Base-by-base conservation (phyloP, 2,888 invertebrate species). In the Criorhina ranunculi region DNA sequence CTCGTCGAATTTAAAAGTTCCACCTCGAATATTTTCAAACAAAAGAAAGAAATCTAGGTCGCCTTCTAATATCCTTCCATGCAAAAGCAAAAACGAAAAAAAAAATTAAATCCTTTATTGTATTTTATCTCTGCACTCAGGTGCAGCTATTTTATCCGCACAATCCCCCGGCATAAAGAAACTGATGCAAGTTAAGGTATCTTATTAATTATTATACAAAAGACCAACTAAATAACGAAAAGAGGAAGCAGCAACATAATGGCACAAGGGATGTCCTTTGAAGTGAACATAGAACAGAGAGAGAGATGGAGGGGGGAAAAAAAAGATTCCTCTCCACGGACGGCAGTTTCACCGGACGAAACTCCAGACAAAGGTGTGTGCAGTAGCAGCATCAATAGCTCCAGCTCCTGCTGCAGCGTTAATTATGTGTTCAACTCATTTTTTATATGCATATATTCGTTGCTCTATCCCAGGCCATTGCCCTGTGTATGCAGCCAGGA, bases 191-290 rank as follows among this genome's bases (percentile, higher is more conserved):
- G 73, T 64, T 64, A 75, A 79, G 73, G 79, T 73, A 73, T 79
- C 78, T 83, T 79, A 73, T 83, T 83, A 83, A 83, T 83, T 69
- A 83, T 83, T 83, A 83, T 83, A 83, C 78, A 79, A 83, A 79
- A 83, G 79, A 78, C 73, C 73, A 62, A 57, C 70, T 72, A 57
- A 46, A 72, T 64, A 59, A 77, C 60, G 60, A 60, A 60, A 62
- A 9, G 60, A 67, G 24, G 44, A 64, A 59, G 57, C 55, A 69
- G 37, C 40, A 77, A 49, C 37, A 78, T 73, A 69, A 82, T 67
- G 46, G 67, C 60, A 77, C 59, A 64, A 72, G 77, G 55, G 8
- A 62, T 83, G 73, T 83, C 67, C 78, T 78, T 83, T 78, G 66
- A 78, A 60, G 46, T 55, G 53, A 2, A 59, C 31, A 51, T 59